Evolutionary conservation across 2,888 invertebrate genomes (phyloP), one percentile per base, ranked within the genome.

Genomic region (Lasioglossum zephyrum): DNA sequence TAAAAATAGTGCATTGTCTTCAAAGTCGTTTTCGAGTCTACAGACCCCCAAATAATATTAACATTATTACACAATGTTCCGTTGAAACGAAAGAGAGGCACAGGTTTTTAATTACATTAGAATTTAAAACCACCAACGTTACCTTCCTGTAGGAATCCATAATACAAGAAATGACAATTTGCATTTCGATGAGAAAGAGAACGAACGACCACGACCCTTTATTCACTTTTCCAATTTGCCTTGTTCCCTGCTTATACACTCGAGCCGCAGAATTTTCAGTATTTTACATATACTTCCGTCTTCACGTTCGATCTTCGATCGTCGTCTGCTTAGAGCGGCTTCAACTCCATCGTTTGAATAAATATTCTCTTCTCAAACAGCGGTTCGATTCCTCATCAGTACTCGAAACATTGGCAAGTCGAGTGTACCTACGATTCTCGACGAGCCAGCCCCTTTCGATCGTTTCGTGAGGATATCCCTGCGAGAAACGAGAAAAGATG

Each of bases 391-490:
- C 70, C 73, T 31, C 57, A 31, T 69, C 44, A 41, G 44, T 47
- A 16, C 85, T 74, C 44, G 73, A 70, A 49, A 57, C 26, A 72
- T 81, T 39, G 72, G 39, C 66, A n/a, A 72, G 49, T 75, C 70
- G 74, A 41, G 60, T 49, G 85, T 41, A 76, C 39, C 57, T 9
- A 57, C 77, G 60, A 74, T 70, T 26, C 73, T 79, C 77, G 75
- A 53, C 76, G 41, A 82, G 49, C 63, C 66, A 77, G 79, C 80
- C 39, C 26, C 79, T 88, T 36, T 66, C 69, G 49, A 82, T 84
- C 53, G 81, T 60, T 81, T 18, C 39, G 53, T 47, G 66, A 41
- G 26, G 44, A 66, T 47, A 31, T 69, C 49, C 36, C 39, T 22
- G 77, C 16, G n/a, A n/a, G 53, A 41, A 63, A 53, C 22, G 6